Conservation (phyloP, 2,888 invertebrate genomes). For the Bellardia pandia region DNA sequence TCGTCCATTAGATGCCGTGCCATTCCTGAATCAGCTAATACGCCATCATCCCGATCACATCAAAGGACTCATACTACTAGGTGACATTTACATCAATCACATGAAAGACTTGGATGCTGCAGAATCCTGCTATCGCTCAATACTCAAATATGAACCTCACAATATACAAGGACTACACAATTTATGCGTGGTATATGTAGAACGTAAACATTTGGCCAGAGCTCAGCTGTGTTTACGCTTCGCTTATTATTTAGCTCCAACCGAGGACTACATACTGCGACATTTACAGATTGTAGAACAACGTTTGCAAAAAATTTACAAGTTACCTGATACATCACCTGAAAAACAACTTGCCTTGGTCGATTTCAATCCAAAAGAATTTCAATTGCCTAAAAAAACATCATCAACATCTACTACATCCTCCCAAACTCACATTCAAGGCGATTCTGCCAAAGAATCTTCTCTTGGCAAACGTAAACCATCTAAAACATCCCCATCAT, state of each 20-base stretch:
- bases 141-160: slow-evolving; percentile 93
- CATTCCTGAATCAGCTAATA: slow-evolving; percentile 95
- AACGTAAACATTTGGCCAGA: slow-evolving; percentile 92
- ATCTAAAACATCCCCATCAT: slow-evolving; percentile 37
- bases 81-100: slow-evolving; percentile 98
- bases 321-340: slow-evolving; percentile 80
- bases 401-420: slow-evolving; percentile 31
- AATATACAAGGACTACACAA: slow-evolving; percentile 98
- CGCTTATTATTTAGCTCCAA: slow-evolving; percentile 92
- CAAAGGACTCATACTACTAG: slow-evolving; percentile 96
- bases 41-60: slow-evolving; percentile 96
- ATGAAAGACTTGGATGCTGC: slow-evolving; percentile 97
- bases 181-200: slow-evolving; percentile 97
- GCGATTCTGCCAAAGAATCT: background rate
- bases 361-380: slow-evolving; percentile 83
- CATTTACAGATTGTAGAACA: slow-evolving; percentile 93
- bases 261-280: slow-evolving; percentile 95
- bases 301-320: slow-evolving; percentile 80
- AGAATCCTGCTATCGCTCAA: slow-evolving; percentile 96
- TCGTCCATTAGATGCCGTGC: slow-evolving; percentile 95
- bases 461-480: slow-evolving; percentile 40
- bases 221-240: slow-evolving; percentile 94
- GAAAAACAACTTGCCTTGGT: slow-evolving; percentile 82
- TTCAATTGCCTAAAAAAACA: slow-evolving; percentile 74
- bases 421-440: slow-evolving; percentile 43